phyloP scores from a whole-genome alignment of 2,113 vertebrate species.

The Heptranchias perlo region DNA sequence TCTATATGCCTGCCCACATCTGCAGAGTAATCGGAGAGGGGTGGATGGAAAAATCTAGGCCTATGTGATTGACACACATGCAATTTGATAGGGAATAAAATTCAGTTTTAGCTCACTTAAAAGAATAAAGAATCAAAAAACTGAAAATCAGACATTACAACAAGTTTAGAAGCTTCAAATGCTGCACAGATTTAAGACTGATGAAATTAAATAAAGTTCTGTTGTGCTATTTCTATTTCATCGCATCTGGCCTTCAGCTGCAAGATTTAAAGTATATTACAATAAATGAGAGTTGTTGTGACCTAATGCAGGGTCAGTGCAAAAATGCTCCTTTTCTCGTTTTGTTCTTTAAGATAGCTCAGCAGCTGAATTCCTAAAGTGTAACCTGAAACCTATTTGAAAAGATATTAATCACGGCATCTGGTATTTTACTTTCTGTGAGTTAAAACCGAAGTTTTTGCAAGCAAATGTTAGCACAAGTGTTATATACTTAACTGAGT shows the following conservation, averaged over 20 bases:
- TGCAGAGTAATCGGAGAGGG: not conserved
- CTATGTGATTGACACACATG: not conserved
- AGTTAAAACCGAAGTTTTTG: conserved; percentile 32
- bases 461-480: conserved; percentile 19
- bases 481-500: conserved; percentile 36
- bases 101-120: not conserved
- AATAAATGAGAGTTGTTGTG: conserved; percentile 36
- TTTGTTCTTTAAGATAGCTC: conserved; percentile 13
- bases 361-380: conserved; percentile 14
- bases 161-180: not conserved
- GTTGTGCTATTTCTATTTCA: not conserved
- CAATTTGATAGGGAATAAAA: not conserved
- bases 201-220: not conserved
- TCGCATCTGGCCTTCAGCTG: conserved; percentile 33
- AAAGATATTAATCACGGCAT: conserved; percentile 35
- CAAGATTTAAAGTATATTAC: conserved; percentile 9
- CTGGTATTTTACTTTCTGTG: conserved; percentile 30
- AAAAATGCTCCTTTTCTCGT: conserved; percentile 30
- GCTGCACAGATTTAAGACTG: not conserved
- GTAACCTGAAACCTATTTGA: conserved; percentile 30
- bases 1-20: not conserved
- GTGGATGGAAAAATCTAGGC: not conserved
- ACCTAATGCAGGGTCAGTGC: conserved; percentile 32
- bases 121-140: not conserved
- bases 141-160: not conserved